phyloP scores from a whole-genome alignment of 2,888 invertebrate genomes.

The Timandra comae region DNA sequence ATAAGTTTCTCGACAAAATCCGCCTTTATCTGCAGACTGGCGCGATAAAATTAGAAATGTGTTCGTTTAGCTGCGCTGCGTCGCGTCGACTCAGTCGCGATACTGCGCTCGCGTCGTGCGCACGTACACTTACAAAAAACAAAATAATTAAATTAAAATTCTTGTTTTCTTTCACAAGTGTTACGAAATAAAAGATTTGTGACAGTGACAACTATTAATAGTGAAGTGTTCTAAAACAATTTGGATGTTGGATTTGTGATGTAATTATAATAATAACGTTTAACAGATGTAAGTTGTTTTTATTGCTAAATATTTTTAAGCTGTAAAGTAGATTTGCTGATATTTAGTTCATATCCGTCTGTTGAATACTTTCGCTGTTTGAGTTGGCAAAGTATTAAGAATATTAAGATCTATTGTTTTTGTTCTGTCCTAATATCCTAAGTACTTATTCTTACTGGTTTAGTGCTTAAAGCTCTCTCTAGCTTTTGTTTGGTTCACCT shows the following conservation, averaged over 20 bases:
- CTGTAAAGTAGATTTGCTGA: constrained; percentile 9
- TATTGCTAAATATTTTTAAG: constrained; percentile 14
- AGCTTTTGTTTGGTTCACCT: too few species aligned
- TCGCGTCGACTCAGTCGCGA: constrained; percentile 32
- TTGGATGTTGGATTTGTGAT: constrained; percentile 19
- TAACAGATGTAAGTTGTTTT: constrained; percentile 19
- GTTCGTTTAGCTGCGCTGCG: too few species aligned
- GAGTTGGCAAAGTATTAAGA: too few species aligned
- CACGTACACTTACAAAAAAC: constrained; percentile 22
- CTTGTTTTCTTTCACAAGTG: constrained; percentile 41
- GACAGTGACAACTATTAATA: constrained; percentile 29
- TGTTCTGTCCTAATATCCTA: too few species aligned
- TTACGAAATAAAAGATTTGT: constrained; percentile 13
- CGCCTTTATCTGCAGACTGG: constrained; percentile 73
- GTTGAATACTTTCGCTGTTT: too few species aligned
- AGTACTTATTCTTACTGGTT: too few species aligned
- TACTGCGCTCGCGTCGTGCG: constrained; percentile 21
- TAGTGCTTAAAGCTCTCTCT: too few species aligned
- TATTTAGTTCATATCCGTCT: too few species aligned
- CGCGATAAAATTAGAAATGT: constrained; percentile 70
- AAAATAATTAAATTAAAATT: constrained; percentile 29
- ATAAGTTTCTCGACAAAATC: constrained; percentile 63
- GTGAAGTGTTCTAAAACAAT: constrained; percentile 24
- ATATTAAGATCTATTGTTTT: too few species aligned
- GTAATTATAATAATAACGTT: constrained; percentile 11